Evolutionary conservation across 2,888 invertebrate species (phyloP).

Genomic region (Thyatira batis): DNA sequence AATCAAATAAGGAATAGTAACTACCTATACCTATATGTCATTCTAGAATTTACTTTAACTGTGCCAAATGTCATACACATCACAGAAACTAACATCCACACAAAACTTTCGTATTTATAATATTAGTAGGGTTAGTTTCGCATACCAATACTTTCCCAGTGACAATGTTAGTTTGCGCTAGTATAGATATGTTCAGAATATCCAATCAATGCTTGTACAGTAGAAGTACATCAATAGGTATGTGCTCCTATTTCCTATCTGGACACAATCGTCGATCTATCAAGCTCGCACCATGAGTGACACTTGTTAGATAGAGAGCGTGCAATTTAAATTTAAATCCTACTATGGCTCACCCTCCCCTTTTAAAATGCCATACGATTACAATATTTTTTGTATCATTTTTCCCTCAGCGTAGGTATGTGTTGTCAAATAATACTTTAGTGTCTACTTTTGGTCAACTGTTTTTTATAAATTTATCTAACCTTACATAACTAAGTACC

Average conservation of each 20-base stretch:
- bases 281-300: constrained; percentile 62
- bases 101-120: too few relatives aligned
- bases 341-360: constrained; percentile 48
- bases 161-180: neutral
- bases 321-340: constrained; percentile 77
- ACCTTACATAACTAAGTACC: too few relatives aligned
- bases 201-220: neutral
- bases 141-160: too few relatives aligned
- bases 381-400: constrained; percentile 4
- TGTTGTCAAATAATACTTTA: neutral
- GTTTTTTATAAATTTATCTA: too few relatives aligned
- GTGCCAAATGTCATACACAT: too few relatives aligned
- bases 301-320: constrained; percentile 62
- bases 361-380: constrained; percentile 30
- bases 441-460: too few relatives aligned
- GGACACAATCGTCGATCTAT: constrained; percentile 71
- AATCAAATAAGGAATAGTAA: too few relatives aligned
- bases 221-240: constrained; percentile 19
- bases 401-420: constrained; percentile 1
- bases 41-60: too few relatives aligned
- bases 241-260: constrained; percentile 24
- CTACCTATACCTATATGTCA: too few relatives aligned
- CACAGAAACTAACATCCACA: too few relatives aligned
- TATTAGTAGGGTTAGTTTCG: too few relatives aligned
- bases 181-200: neutral